phyloP scores from a whole-genome alignment of 1,140 invertebrate species.

The Scaptomyza montana region DNA sequence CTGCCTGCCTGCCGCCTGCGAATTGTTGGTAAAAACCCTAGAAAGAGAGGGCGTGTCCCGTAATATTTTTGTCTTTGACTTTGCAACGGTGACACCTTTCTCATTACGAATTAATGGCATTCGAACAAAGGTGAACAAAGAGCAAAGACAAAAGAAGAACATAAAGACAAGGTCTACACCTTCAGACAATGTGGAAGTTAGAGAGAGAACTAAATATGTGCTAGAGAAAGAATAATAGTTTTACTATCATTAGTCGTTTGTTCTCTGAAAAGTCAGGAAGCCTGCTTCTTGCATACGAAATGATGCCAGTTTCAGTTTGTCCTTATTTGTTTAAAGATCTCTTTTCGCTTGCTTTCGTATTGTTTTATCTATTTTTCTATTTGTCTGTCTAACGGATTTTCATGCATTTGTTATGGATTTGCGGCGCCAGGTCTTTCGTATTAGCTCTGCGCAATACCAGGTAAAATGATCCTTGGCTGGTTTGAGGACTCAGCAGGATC shows the following conservation, averaged over 20 bases:
- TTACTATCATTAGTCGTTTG: constrained; percentile 67
- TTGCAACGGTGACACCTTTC: constrained; percentile 73
- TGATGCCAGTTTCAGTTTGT: constrained; percentile 27
- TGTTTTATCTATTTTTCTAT: constrained; percentile 44
- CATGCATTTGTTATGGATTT: constrained; percentile 81
- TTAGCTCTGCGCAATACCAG: constrained; percentile 41
- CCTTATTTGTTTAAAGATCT: constrained; percentile 70
- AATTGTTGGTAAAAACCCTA: too few relatives aligned
- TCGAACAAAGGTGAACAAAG: constrained; percentile 32
- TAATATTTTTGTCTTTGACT: constrained; percentile 82
- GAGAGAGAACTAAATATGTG: neutral
- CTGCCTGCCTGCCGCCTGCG: constrained; percentile 25
- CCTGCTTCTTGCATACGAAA: constrained; percentile 70
- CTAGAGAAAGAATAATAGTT: constrained; percentile 70
- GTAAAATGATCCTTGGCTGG: constrained; percentile 33
- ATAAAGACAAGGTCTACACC: too few relatives aligned
- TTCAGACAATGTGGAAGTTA: too few relatives aligned
- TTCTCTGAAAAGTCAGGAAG: constrained; percentile 29
- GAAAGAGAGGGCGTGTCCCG: constrained; percentile 40
- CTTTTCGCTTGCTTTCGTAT: neutral
- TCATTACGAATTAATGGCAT: constrained; percentile 82
- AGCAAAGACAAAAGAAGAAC: constrained; percentile 22
- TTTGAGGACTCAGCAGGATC: constrained; percentile 48
- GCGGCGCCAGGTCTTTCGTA: constrained; percentile 72
- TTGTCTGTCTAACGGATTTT: constrained; percentile 74